A percentile compares a stretch with the other conserved stretches of the same genome.
These are phyloP conservation scores for Cyprinus carpio DNA, from an alignment of 2,113 vertebrate genomes.

Conservation along the genomic window DNA sequence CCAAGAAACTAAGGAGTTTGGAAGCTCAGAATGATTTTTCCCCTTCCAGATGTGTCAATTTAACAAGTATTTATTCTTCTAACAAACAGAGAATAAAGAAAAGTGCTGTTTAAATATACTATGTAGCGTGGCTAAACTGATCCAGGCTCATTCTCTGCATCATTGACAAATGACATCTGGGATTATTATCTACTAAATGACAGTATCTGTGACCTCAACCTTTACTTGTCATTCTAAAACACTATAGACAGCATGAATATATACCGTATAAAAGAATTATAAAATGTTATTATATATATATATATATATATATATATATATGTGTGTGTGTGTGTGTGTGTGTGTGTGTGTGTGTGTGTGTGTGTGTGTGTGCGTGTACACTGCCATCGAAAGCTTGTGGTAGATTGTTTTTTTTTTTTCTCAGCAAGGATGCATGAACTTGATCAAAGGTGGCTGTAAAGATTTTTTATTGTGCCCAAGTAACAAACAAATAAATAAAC, in stretches of 20 bases:
- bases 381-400: not conserved
- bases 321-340: not conserved
- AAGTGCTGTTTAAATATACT: not conserved
- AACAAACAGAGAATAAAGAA: not conserved
- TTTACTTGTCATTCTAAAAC: not conserved
- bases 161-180: not conserved
- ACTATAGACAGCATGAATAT: not conserved
- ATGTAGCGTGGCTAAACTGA: not conserved
- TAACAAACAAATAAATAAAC: no score
- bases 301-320: no score
- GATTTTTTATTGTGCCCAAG: not conserved
- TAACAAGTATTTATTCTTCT: not conserved
- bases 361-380: no score
- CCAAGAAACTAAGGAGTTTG: slow-evolving; percentile 62
- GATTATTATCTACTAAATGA: not conserved
- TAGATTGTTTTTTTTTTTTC: not conserved
- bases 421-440: not conserved
- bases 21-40: not conserved
- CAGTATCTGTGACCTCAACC: not conserved
- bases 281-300: no score
- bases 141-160: not conserved
- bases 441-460: not conserved
- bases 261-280: not conserved
- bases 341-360: not conserved
- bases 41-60: not conserved